Percentiles rank a stretch among this genome's conserved stretches.
Evolutionary conservation across 2,888 invertebrate genomes (phyloP).

Genomic region (Adineta ricciae): DNA sequence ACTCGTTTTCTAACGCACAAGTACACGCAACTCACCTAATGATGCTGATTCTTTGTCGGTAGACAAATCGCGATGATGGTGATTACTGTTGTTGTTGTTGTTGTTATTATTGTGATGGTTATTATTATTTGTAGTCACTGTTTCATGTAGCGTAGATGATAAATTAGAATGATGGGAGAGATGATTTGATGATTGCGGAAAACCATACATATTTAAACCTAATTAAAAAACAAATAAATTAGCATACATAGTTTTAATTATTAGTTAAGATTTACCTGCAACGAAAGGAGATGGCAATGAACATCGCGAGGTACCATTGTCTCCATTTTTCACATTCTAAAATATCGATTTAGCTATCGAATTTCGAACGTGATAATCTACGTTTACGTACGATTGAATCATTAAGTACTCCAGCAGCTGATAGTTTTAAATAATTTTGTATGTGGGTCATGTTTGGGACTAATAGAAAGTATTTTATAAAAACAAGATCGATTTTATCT

Average conservation of each 20-base stretch:
- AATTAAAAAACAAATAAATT: neutral
- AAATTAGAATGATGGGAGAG: neutral
- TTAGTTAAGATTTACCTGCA: neutral
- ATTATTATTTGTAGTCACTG: neutral
- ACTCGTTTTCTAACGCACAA: neutral
- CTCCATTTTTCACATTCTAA: neutral
- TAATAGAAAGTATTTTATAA: neutral
- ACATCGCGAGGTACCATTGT: neutral
- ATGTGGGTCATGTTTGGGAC: neutral
- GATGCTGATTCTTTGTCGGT: neutral
- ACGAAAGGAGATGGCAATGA: neutral
- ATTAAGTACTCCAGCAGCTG: neutral
- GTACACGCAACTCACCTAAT: neutral
- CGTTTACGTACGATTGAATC: neutral
- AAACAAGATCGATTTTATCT: neutral
- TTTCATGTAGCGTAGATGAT: neutral
- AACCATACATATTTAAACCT: constrained; percentile 6
- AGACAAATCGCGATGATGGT: neutral
- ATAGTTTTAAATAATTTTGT: neutral
- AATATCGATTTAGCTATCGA: neutral
- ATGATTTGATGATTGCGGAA: neutral
- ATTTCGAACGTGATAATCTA: no score
- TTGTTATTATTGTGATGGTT: neutral
- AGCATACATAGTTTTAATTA: neutral
- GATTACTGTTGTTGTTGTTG: neutral